These are phyloP conservation scores for Thecophora atra DNA, from an alignment of 2,888 invertebrate species.

Conservation along the genomic window DNA sequence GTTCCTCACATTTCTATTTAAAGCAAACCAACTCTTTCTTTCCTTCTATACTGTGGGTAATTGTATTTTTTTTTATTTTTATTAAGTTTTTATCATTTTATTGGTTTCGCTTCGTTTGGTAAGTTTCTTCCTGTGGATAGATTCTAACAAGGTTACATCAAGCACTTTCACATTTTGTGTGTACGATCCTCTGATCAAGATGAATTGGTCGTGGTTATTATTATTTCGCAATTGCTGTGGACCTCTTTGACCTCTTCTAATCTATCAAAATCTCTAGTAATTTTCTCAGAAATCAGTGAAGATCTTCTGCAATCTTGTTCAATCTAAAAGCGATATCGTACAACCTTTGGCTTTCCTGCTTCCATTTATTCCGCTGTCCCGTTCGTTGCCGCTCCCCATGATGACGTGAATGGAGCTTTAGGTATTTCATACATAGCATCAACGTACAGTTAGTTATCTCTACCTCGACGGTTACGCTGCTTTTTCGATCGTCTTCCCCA, in stretches of 20 bases:
- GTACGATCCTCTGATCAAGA: neutral
- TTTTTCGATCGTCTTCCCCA: neutral
- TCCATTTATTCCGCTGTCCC: neutral
- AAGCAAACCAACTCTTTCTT: neutral
- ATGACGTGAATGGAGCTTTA: neutral
- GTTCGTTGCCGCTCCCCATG: neutral
- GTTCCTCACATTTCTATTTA: no score
- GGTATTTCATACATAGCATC: conserved; percentile 2
- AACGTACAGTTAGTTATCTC: conserved; percentile 20
- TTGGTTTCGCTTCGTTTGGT: neutral
- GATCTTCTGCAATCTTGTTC: conserved; percentile 11
- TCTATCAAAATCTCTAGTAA: conserved; percentile 10
- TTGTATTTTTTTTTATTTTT: neutral
- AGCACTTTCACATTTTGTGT: neutral
- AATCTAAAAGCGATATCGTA: conserved; percentile 11
- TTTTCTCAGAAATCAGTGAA: neutral
- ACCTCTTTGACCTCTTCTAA: conserved; percentile 8
- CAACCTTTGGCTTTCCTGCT: neutral
- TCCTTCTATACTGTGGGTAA: neutral
- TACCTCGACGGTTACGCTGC: neutral
- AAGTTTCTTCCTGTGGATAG: neutral
- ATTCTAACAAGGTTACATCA: no score
- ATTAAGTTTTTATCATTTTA: neutral
- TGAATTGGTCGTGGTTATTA: neutral
- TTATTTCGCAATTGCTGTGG: conserved; percentile 4